A percentile compares a stretch with the other conserved stretches of the same genome.
Conservation (phyloP, 2,888 invertebrate species). For the Eupsilia transversa region DNA sequence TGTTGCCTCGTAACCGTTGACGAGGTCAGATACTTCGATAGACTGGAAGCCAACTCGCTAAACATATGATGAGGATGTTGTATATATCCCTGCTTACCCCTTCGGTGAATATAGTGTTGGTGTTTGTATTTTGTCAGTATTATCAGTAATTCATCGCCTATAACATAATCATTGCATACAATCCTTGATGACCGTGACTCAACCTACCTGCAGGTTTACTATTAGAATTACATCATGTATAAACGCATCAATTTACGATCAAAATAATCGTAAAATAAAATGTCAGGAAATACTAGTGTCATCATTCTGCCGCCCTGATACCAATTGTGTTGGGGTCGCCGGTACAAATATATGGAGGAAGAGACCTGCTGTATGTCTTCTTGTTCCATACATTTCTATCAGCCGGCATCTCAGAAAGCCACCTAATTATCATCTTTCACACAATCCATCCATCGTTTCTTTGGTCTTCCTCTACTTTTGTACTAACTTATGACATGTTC, state of each 20-base stretch:
- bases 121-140: background rate
- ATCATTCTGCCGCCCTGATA: background rate
- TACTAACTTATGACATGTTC: background rate
- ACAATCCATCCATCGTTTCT: background rate
- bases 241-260: background rate
- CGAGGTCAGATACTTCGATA: background rate
- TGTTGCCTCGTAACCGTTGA: background rate
- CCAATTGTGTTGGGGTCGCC: background rate
- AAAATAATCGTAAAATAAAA: background rate
- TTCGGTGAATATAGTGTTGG: background rate
- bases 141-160: background rate
- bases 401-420: background rate
- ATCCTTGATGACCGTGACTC: background rate
- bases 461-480: background rate
- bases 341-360: too few relatives aligned
- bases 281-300: background rate
- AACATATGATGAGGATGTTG: background rate
- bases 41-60: background rate
- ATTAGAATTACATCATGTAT: background rate
- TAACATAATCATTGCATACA: slow-evolving; percentile 17
- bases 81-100: background rate
- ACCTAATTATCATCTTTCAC: background rate
- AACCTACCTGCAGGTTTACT: background rate
- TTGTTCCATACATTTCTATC: background rate
- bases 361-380: too few relatives aligned